Base-by-base conservation (phyloP, 2,797 vertebrate genomes). In the Orientallactaga sibirica region DNA sequence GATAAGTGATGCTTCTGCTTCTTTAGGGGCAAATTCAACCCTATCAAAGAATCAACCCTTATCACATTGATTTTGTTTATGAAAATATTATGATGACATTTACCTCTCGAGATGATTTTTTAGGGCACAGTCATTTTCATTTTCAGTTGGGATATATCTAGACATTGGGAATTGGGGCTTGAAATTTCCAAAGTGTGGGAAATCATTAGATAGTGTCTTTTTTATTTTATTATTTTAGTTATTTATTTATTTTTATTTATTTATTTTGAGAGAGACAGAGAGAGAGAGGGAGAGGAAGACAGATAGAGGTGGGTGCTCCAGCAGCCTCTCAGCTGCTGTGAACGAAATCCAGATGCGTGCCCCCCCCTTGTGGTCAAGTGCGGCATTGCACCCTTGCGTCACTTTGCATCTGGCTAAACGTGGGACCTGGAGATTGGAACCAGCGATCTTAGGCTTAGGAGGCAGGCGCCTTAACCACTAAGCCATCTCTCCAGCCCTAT, bases 61-160 rank as follows among this genome's bases (percentile, higher is more conserved):
- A 86, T 71, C 7, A 4, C 58, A 27, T 58, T 86, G 41, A 29
- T 88, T 86, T 90, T 89, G 73, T 89, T 95, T 86, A 76, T 52
- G 78, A 70, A 86, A 88, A 90, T 64, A 70, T 62, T 22, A 67
- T 76, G 24, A 77, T 82, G 66, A 20, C 80, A 66, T 85, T 85
- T 84, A 77, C 33, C 62, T 91, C 82, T 84, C 25, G 41, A 83
- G 27, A 12, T 27, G 67, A 64, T 79, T 84, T 84, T 48, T 92
- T 79, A 43, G 33, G 81, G 33, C 24, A 29, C 41, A 8, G 1
- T 88, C 48, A 66, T 27, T 18, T 64, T 95, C 24, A 29, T 64
- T 94, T 48, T 94, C 48, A 75, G 7, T 29, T 48, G 25, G 52
- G 33, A 74, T 43, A 25, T 25, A 86, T 55, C 68, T 79, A 62